These are phyloP conservation scores for Lytechinus variegatus DNA, from an alignment of 35 echinoderm and acorn worm genomes.

Conservation along the genomic window DNA sequence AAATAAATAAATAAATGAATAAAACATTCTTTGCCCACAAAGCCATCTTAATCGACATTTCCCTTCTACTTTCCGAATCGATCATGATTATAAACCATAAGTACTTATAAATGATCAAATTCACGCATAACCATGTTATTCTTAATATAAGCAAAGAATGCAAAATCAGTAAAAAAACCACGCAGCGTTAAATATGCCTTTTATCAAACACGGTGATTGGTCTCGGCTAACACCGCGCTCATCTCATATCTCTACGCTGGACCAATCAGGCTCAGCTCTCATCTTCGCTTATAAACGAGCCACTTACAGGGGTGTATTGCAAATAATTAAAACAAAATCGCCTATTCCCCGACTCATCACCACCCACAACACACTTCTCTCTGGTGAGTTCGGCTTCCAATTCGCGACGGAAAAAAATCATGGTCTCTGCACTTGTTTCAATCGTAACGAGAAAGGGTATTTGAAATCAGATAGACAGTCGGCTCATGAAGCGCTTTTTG, in stretches of 20 bases:
- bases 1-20: too few species aligned
- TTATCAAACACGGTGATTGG: neutral
- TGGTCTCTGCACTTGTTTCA: neutral
- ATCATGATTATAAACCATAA: neutral
- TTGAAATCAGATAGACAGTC: neutral
- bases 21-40: too few species aligned
- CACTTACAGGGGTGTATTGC: neutral
- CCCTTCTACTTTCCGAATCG: neutral
- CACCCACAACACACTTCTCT: neutral
- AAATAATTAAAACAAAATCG: constrained; percentile 9
- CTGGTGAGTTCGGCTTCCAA: neutral
- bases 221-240: neutral
- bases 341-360: neutral
- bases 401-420: neutral
- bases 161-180: neutral
- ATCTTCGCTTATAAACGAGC: neutral
- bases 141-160: neutral
- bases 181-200: neutral
- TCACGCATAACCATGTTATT: neutral
- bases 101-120: neutral
- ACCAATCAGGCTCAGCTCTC: neutral
- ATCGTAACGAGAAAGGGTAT: neutral
- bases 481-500: neutral
- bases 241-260: neutral
- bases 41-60: too few species aligned